Conservation (phyloP, 2,797 vertebrate genomes). For the Megalops cyprinoides region DNA sequence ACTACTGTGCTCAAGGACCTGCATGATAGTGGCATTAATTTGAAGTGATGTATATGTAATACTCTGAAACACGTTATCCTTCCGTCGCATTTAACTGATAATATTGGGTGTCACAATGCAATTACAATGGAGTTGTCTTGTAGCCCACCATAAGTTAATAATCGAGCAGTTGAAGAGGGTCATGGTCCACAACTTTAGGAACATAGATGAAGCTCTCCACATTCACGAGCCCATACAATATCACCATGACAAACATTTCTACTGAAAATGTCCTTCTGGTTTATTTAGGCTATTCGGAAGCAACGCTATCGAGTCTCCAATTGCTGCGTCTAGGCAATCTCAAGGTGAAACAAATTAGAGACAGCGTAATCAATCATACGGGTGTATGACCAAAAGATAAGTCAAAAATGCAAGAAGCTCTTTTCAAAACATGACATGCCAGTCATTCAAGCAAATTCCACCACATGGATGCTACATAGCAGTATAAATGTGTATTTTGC, state of each 20-base stretch:
- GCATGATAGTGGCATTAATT: slow-evolving; percentile 11
- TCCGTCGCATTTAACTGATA: slow-evolving; percentile 7
- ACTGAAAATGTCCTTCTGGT: not conserved
- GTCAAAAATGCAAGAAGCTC: not conserved
- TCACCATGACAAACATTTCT: not conserved
- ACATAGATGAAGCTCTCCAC: not conserved
- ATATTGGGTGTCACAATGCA: slow-evolving; percentile 24
- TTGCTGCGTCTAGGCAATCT: not conserved
- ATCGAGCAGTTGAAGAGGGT: not conserved
- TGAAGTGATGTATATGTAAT: not conserved
- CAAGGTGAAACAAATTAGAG: not conserved
- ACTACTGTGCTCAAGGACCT: too few relatives aligned
- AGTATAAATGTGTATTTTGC: not conserved
- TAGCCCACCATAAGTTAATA: not conserved
- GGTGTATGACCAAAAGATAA: slow-evolving; percentile 1
- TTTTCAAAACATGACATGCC: not conserved
- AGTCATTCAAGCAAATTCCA: not conserved
- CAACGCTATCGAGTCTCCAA: not conserved
- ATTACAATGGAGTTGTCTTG: slow-evolving; percentile 11
- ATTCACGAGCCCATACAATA: not conserved
- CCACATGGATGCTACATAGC: not conserved
- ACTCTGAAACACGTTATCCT: not conserved
- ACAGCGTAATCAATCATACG: not conserved
- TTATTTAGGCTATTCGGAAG: not conserved
- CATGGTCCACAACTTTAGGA: not conserved